Conservation (phyloP, 2,888 invertebrate genomes). For the Tenthredo mesomela region DNA sequence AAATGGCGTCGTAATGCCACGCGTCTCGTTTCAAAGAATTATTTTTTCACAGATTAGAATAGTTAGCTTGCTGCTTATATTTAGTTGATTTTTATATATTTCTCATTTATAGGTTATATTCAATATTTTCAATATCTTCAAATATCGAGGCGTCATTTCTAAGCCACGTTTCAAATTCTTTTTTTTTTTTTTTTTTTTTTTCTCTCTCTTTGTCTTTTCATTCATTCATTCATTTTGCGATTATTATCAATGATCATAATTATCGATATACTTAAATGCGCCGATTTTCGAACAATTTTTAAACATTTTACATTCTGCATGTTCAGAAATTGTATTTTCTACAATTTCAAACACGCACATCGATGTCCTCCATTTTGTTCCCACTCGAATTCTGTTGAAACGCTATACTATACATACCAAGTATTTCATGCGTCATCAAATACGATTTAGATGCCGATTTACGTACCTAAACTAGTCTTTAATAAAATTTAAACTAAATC, state of each 20-base stretch:
- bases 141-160: neutral
- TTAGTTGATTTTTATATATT: neutral
- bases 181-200: neutral
- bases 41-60: neutral
- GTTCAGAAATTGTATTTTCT: neutral
- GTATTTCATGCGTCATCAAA: neutral
- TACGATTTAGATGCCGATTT: neutral
- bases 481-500: no score
- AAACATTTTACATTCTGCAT: neutral
- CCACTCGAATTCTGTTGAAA: neutral
- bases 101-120: neutral
- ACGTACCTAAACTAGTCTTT: no score
- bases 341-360: neutral
- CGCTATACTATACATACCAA: no score
- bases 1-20: slow-evolving; percentile 17
- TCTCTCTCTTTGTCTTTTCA: neutral
- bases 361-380: neutral
- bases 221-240: neutral
- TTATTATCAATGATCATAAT: no score
- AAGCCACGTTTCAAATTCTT: neutral
- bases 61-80: neutral
- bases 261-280: neutral
- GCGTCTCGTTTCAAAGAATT: neutral
- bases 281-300: neutral
- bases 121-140: neutral